Base-by-base conservation (phyloP, 2,888 invertebrate species). In the Melipona bicolor region DNA sequence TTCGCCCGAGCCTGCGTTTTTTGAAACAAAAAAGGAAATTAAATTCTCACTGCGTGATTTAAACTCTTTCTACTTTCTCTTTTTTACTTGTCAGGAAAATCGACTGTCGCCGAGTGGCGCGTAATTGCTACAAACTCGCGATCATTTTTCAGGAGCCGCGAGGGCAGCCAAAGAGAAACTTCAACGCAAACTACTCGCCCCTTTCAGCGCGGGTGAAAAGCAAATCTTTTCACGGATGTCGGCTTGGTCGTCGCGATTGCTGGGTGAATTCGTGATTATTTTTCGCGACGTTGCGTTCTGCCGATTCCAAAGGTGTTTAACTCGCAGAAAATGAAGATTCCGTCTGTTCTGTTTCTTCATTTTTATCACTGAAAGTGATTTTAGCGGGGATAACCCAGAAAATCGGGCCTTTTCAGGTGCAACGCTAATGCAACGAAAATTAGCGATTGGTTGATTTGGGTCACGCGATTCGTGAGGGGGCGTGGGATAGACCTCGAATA, bases 281-380 rank as follows among this genome's bases (percentile, higher is more conserved):
- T 62, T 4, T 32, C 73, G 6, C 62, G 50, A 62, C 50, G 50
- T 32, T 49, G 15, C 50, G 15, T 4, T n/a, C 11, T n/a, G 56
- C 24, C 49, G 21, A 50, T 15, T 32, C 21, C 21, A 32, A 62
- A 27, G 32, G 17, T 32, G 62, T 32, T 43, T 65, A 62, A 73
- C 50, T 62, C 73, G 36, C 17, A 50, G 61, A 62, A 73, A 73
- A 62, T 73, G 21, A 62, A 15, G 62, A 32, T 62, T 73, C 61
- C 2, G 21, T 21, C 61, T 50, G 9, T 32, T 21, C 15, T 43
- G 43, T 5, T 21, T 19, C n/a, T 17, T 61, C 9, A 27, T 27
- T 50, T 69, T 19, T 24, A 21, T 21, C 54, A 4, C 21, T 4
- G 21, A 27, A 27, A 27, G 27, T 27, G 27, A 1, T 27, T 27